Evolutionary conservation across 1,140 invertebrate species (phyloP).

Genomic region (Aricia agestis): DNA sequence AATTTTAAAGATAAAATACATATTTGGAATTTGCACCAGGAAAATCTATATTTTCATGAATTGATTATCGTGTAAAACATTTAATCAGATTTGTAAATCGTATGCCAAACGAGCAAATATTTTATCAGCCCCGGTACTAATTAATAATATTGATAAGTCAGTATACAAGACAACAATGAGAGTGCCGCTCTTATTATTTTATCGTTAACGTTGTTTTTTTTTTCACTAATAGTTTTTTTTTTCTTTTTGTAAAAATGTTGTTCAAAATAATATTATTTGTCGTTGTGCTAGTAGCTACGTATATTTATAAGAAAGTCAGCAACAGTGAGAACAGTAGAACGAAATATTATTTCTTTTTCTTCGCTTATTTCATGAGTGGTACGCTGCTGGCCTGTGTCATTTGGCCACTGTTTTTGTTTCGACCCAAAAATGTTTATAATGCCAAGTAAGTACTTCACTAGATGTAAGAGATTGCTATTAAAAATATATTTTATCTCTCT

Average conservation of each 20-base stretch:
- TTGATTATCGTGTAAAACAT: neutral
- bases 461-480: too few species aligned
- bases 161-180: neutral
- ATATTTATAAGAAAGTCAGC: conserved; percentile 41
- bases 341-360: conserved; percentile 47
- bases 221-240: neutral
- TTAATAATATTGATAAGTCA: conserved; percentile 13
- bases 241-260: conserved; percentile 43
- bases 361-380: conserved; percentile 40
- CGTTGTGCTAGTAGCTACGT: conserved; percentile 37
- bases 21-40: neutral
- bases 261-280: conserved; percentile 37
- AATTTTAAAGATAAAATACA: too few species aligned
- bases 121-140: neutral
- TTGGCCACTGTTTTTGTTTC: conserved; percentile 54
- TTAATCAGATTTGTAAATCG: neutral
- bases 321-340: conserved; percentile 46
- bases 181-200: neutral
- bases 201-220: neutral
- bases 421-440: conserved; percentile 52
- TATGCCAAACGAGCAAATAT: neutral
- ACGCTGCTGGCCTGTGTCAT: conserved; percentile 40
- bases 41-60: neutral
- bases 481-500: too few species aligned
- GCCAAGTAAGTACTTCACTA: conserved; percentile 20